phyloP scores from a whole-genome alignment of 2,888 invertebrate genomes.

The Cantharis flavilabris region DNA sequence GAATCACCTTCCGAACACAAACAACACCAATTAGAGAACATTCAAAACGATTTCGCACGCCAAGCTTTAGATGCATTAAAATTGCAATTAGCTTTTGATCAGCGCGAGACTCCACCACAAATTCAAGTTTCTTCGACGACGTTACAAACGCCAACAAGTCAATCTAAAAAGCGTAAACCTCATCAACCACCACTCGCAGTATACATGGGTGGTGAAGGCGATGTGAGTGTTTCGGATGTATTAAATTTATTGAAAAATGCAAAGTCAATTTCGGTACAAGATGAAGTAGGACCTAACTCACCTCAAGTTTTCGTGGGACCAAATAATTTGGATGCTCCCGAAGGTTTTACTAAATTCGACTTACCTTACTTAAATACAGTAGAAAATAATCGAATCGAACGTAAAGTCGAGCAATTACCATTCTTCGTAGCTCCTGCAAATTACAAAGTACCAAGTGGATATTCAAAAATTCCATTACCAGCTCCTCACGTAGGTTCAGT shows the following conservation, averaged over 20 bases:
- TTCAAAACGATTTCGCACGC: slow-evolving; percentile 53
- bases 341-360: slow-evolving; percentile 78
- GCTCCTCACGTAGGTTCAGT: slow-evolving; percentile 87
- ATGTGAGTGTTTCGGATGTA: slow-evolving; percentile 71
- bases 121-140: slow-evolving; percentile 47
- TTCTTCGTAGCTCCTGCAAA: slow-evolving; percentile 87
- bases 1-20: slow-evolving; percentile 11
- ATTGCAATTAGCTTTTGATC: slow-evolving; percentile 48
- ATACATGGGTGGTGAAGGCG: slow-evolving; percentile 67
- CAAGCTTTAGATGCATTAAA: slow-evolving; percentile 54
- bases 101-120: slow-evolving; percentile 42
- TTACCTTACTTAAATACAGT: slow-evolving; percentile 80
- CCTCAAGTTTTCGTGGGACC: slow-evolving; percentile 85
- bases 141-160: slow-evolving; percentile 56
- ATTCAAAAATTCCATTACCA: slow-evolving; percentile 83
- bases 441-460: slow-evolving; percentile 82
- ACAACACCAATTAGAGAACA: slow-evolving; percentile 46
- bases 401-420: slow-evolving; percentile 74
- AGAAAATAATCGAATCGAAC: slow-evolving; percentile 68
- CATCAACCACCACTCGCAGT: slow-evolving; percentile 86
- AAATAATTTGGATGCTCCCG: slow-evolving; percentile 70
- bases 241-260: slow-evolving; percentile 70
- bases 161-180: slow-evolving; percentile 66
- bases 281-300: slow-evolving; percentile 69
- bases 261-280: slow-evolving; percentile 76